Evolutionary conservation across 2,888 invertebrate genomes (phyloP), one percentile per base, ranked within the genome.

Genomic region (Eilema caniola): DNA sequence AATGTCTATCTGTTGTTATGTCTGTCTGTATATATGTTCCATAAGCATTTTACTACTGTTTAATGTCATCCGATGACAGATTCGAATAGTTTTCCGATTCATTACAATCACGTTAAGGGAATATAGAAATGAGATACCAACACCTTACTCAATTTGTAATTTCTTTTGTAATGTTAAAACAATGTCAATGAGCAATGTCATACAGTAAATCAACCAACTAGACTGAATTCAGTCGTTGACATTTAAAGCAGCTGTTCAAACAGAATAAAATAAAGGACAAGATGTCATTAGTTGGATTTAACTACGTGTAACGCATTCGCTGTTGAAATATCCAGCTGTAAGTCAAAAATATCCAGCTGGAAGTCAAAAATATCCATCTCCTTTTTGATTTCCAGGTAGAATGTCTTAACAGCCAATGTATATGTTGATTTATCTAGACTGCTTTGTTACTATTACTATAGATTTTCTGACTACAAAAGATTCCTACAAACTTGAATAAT

Each of bases 231-330:
- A 67, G 25, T 53, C 16, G 62, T 25, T 80, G 80, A 76, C 80
- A 80, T 80, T 80, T 78, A 67, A 63, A 78, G 72, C 20, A 70
- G 69, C 60, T 64, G 74, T 62, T 70, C 61, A 59, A 24, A 62
- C 66, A 53, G 74, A 76, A 76, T 73, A 70, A 73, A 67, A 37
- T 62, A 70, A 23, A 67, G 37, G 57, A 25, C 10, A 47, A 20
- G 57, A 66, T 20, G 11, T 47, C 47, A 47, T 47, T 20, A 47
- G 47, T 73, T 41, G 2, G 37, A 63, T 69, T 71, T 56, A 73
- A 80, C 78, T 78, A 70, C 67, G 69, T 59, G 56, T 73, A 69
- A 69, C 66, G 28, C n/a, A n/a, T n/a, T 28, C 28, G 28, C n/a
- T n/a, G n/a, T n/a, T n/a, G n/a, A n/a, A n/a, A n/a, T n/a, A n/a